These are phyloP conservation scores for Zaprionus vittiger DNA, from an alignment of 1,140 invertebrate species.

Conservation along the genomic window DNA sequence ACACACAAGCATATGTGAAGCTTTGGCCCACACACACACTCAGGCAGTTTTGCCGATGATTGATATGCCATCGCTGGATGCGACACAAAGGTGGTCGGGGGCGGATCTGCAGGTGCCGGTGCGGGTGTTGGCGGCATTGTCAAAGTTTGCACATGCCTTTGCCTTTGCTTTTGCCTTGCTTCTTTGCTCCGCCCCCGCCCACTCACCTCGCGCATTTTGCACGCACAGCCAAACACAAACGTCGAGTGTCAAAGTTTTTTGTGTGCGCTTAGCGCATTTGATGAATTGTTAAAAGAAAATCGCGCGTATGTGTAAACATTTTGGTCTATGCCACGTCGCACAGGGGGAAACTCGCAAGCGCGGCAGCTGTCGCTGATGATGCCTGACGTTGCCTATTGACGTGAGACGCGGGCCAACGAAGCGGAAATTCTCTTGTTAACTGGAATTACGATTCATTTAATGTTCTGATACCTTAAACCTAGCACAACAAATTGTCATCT, in stretches of 20 bases:
- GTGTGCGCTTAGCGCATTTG: slow-evolving; percentile 77
- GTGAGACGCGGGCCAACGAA: slow-evolving; percentile 30
- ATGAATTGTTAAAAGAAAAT: slow-evolving; percentile 83
- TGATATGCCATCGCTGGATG: slow-evolving; percentile 62
- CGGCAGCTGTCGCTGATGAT: slow-evolving; percentile 42
- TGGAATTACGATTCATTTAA: slow-evolving; percentile 49
- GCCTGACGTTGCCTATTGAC: slow-evolving; percentile 24
- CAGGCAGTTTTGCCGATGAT: slow-evolving; percentile 75
- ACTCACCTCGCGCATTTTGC: neutral
- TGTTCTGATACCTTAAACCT: slow-evolving; percentile 36
- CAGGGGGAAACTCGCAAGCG: neutral
- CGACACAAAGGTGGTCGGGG: neutral
- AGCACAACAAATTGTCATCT: slow-evolving; percentile 15
- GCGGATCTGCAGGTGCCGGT: neutral
- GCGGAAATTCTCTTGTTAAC: slow-evolving; percentile 47
- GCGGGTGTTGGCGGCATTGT: slow-evolving; percentile 31
- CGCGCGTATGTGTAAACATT: slow-evolving; percentile 81
- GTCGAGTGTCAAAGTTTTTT: slow-evolving; percentile 79
- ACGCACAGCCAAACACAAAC: slow-evolving; percentile 46
- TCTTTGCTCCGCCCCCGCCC: neutral
- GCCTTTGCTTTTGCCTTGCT: neutral
- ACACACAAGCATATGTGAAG: slow-evolving; percentile 12
- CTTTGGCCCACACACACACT: slow-evolving; percentile 51
- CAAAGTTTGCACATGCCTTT: slow-evolving; percentile 54
- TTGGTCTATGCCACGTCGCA: slow-evolving; percentile 54